Conservation (phyloP, 2,113 vertebrate genomes). For the Erinaceus europaeus region DNA sequence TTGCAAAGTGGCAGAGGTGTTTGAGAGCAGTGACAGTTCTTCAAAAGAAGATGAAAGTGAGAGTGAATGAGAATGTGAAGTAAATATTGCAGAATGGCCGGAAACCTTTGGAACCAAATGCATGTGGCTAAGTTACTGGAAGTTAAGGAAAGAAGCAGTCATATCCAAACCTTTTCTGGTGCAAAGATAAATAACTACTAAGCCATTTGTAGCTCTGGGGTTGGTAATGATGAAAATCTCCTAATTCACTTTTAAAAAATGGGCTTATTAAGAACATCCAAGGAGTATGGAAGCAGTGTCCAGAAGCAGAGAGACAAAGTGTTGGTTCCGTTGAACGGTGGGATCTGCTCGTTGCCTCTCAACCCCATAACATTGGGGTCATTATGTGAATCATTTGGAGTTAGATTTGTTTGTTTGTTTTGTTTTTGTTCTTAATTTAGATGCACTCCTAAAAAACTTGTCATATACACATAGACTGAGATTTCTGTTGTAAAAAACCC, state of each 20-base stretch:
- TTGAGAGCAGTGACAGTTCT: conserved; percentile 30
- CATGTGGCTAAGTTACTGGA: accelerated
- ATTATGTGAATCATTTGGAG: background rate
- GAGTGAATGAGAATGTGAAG: conserved; percentile 61
- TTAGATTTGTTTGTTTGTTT: background rate
- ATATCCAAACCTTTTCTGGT: accelerated
- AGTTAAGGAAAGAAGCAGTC: background rate
- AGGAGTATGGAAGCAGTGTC: background rate
- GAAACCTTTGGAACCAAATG: background rate
- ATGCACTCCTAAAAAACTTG: background rate
- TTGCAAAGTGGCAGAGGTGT: background rate
- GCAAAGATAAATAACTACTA: background rate
- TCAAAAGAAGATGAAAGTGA: conserved; percentile 64
- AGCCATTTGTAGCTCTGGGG: background rate
- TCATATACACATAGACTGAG: accelerated
- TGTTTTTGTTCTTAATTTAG: background rate
- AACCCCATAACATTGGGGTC: too few relatives aligned
- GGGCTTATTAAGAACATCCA: background rate
- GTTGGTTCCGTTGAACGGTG: too few relatives aligned
- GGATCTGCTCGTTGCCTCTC: accelerated
- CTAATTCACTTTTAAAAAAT: background rate
- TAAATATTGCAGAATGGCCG: accelerated
- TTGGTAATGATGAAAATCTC: background rate
- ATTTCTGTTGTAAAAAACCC: background rate
- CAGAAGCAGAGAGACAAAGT: background rate